These are phyloP conservation scores for Gallinago solitaria DNA, from an alignment of 2,797 vertebrate species.

Conservation along the genomic window DNA sequence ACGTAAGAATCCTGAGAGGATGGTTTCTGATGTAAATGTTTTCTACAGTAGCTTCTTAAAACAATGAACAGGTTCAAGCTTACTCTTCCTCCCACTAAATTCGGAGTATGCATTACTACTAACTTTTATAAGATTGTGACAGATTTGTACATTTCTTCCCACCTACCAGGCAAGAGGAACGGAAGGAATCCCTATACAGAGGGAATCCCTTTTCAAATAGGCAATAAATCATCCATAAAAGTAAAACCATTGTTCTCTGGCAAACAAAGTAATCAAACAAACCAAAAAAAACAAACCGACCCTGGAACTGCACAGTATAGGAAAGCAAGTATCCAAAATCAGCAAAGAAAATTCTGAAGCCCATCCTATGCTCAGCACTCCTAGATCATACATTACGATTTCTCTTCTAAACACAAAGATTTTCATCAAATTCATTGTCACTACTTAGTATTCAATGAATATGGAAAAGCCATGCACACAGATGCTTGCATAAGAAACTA, in stretches of 20 bases:
- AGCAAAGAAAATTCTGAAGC: neutral
- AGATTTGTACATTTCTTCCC: neutral
- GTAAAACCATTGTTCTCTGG: neutral
- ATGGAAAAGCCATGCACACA: neutral
- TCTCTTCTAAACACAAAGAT: neutral
- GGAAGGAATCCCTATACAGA: neutral
- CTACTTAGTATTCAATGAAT: neutral
- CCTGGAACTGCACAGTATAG: neutral
- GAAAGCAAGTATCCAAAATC: neutral
- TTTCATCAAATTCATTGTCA: neutral
- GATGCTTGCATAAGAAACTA: neutral
- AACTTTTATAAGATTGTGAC: neutral
- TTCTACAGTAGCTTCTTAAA: neutral
- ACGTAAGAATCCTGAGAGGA: neutral
- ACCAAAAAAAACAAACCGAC: neutral
- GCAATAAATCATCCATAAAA: neutral
- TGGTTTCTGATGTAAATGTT: neutral
- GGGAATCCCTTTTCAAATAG: neutral
- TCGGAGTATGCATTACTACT: neutral
- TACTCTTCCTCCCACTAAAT: neutral
- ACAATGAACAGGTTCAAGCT: neutral
- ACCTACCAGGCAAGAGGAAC: neutral
- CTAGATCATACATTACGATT: neutral
- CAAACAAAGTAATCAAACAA: neutral
- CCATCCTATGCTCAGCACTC: neutral